Percentiles rank a stretch among this genome's conserved stretches.
These are phyloP conservation scores for Halocaridina rubra DNA, from an alignment of 2,888 invertebrate species.

Conservation along the genomic window DNA sequence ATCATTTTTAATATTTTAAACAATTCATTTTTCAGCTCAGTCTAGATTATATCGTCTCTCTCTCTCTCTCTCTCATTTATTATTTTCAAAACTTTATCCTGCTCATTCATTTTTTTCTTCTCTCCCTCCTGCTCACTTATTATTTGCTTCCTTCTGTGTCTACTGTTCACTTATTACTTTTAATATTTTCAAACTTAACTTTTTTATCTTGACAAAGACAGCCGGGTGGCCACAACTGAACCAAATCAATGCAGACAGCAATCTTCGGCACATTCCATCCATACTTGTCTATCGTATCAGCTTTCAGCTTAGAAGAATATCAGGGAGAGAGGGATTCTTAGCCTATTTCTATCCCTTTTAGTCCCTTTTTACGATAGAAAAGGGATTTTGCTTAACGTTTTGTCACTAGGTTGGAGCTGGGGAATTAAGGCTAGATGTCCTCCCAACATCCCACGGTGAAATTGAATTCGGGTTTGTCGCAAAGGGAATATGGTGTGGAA, in stretches of 20 bases:
- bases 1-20: not conserved
- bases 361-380: too few relatives aligned
- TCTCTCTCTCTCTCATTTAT: not conserved
- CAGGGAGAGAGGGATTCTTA: not conserved
- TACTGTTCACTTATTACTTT: not conserved
- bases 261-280: not conserved
- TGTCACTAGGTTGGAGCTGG: too few relatives aligned
- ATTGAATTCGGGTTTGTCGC: too few relatives aligned
- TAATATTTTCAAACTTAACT: not conserved
- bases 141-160: not conserved
- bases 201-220: too few relatives aligned
- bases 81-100: not conserved
- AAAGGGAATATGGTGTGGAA: too few relatives aligned
- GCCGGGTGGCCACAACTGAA: too few relatives aligned
- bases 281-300: not conserved
- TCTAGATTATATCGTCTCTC: not conserved
- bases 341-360: too few relatives aligned
- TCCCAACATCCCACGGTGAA: too few relatives aligned
- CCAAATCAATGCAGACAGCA: too few relatives aligned
- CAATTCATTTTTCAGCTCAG: too few relatives aligned
- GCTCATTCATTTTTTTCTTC: not conserved
- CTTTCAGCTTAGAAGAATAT: not conserved
- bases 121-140: not conserved
- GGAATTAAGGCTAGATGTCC: too few relatives aligned
- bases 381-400: too few relatives aligned